phyloP scores from a whole-genome alignment of 2,888 invertebrate species.

The Boloria euphrosyne region DNA sequence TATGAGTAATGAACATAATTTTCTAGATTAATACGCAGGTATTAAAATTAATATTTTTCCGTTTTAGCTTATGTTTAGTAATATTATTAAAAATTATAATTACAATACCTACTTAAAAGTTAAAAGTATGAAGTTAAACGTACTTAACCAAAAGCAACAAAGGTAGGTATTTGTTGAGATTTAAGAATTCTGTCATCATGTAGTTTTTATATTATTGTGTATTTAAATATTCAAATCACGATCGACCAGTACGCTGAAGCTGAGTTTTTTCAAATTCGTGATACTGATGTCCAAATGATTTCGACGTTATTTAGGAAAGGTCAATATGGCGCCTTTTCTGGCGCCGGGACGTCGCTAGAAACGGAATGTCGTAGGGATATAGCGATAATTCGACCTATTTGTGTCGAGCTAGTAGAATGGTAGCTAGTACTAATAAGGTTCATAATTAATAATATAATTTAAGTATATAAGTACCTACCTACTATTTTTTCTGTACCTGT shows the following conservation, averaged over 20 bases:
- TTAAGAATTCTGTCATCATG: neutral
- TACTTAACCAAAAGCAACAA: neutral
- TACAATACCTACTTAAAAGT: no score
- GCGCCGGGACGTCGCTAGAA: constrained; percentile 58
- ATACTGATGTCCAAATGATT: constrained; percentile 39
- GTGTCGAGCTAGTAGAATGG: constrained; percentile 2
- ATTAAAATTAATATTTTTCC: no score
- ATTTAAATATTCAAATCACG: constrained; percentile 25
- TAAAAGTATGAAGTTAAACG: no score
- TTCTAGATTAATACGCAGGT: no score
- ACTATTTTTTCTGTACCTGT: no score
- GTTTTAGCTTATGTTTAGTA: no score
- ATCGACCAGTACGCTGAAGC: constrained; percentile 13
- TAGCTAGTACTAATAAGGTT: constrained; percentile 19
- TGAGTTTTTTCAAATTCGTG: constrained; percentile 30
- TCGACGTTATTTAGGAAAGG: constrained; percentile 49
- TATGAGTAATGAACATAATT: no score
- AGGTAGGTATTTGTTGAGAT: neutral
- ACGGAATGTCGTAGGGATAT: constrained; percentile 50
- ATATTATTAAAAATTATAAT: no score
- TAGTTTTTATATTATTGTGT: neutral
- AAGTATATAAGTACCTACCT: no score
- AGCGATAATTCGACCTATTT: constrained; percentile 26
- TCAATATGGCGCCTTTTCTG: constrained; percentile 54
- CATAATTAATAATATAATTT: neutral